Evolutionary conservation across 2,113 vertebrate genomes (phyloP), one percentile per base, ranked within the genome.

Genomic region (Colossoma macropomum): DNA sequence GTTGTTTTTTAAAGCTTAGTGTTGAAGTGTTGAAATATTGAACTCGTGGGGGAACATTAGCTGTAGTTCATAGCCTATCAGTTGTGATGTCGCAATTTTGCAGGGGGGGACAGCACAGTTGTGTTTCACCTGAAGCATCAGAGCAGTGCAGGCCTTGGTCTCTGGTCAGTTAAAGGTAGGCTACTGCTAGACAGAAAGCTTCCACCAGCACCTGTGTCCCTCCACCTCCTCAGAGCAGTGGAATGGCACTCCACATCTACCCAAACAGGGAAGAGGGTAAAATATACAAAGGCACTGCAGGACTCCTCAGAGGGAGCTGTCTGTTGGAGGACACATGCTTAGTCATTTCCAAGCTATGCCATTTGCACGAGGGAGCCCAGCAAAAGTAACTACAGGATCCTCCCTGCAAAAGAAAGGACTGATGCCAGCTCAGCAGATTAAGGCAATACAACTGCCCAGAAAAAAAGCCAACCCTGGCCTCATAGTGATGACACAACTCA

Each of bases 261-360:
- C 73, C 71, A 85, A 79, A 71, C 62, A 86, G 89, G 79, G 80
- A 83, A 79, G 62, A 41, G 50, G 75, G 30, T 75, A 75, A 27
- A 62, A 86, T 28, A 63, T 41, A 81, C 50, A 84, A 81, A 89
- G 84, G 84, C 71, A 77, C 86, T n/a, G 38, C 75, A 66, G 69
- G 72, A 72, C 19, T 68, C 54, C 30, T 85, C 72, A 19, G 71
- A 68, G 41, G 41, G 41, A 45, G 41, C 41, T 45, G 41, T 23
- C 54, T n/a, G 7, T 16, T 23, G 21, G 23, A 60, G 27, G 48
- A 41, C 6, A 27, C 21, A 12, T 38, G 19, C 25, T 34, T 45
- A 27, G 10, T 70, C 59, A 62, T 59, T 54, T 38, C 75, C 52
- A 69, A n/a, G 54, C 52, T 72, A 54, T 38, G 34, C n/a, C 50